Percentiles rank a stretch among this genome's conserved stretches.
These are phyloP conservation scores for Acrobasis repandana DNA, from an alignment of 2,888 invertebrate species.

Conservation along the genomic window DNA sequence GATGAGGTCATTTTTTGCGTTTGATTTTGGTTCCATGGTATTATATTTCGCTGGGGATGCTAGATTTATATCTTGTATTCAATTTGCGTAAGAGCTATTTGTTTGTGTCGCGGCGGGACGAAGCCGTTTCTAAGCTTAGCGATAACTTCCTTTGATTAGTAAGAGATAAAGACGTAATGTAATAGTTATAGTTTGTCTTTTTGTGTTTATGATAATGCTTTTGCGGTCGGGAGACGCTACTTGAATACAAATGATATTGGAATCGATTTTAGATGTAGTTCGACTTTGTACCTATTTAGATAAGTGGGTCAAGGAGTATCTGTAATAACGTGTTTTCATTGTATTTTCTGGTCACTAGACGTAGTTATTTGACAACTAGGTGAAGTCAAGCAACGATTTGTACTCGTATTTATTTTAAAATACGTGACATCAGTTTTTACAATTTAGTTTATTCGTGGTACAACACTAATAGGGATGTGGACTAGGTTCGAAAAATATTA, in stretches of 20 bases:
- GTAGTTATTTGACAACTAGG: no score
- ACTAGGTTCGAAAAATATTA: no score
- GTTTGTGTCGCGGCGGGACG: conserved; percentile 42
- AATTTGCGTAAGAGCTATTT: conserved; percentile 76
- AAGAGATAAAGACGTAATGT: conserved; percentile 14
- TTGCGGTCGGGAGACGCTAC: neutral
- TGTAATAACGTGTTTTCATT: neutral
- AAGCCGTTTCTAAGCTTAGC: conserved; percentile 18
- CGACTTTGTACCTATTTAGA: neutral
- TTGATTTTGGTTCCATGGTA: no score
- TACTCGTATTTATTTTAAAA: no score
- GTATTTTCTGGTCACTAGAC: no score
- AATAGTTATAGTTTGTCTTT: conserved; percentile 14
- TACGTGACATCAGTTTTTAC: no score
- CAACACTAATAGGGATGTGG: no score
- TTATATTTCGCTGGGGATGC: no score
- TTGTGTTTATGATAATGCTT: conserved; percentile 16
- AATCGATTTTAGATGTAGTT: conserved; percentile 4
- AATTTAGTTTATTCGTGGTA: no score
- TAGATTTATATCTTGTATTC: conserved; percentile 79
- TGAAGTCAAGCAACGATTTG: no score
- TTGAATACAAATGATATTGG: conserved; percentile 6
- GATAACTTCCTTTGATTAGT: conserved; percentile 22
- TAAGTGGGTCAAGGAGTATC: neutral
- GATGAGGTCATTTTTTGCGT: no score